Base-by-base conservation (phyloP, 2,797 vertebrate genomes). In the Thalassophryne amazonica region DNA sequence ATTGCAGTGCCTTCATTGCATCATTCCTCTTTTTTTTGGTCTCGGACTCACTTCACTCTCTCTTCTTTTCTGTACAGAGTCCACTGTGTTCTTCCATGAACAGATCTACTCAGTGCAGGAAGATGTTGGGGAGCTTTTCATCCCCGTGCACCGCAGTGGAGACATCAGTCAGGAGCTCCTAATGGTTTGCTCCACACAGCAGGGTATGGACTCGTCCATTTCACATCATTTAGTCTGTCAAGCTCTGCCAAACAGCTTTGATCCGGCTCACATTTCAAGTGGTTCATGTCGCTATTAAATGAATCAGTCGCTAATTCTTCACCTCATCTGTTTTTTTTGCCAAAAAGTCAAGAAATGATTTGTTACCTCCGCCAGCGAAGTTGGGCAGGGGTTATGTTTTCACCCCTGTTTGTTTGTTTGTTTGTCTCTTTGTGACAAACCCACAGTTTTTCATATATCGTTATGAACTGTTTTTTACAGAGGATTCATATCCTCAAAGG, bases 101-200 rank as follows among this genome's bases (percentile, higher is more conserved):
- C 87, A 92, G 3, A 78, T 79, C 13, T 92, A 89, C 59, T 80
- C 80, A 7, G 66, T 93, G 39, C 91, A 96, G 85, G 96, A 98
- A 83, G 92, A 95, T 35, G 43, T 92, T 18, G 95, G 96, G 7
- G 95, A 95, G 53, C 85, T 98, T 33, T 86, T 94, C 73, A 90
- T 98, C 78, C 95, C 94, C 0, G 88, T 98, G 46, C 90, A 79
- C 79, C 93, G 96, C 81, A 93, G 88, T 15, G 95, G 96, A 70
- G 96, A 98, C 17, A 76, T 92, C 69, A 95, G 93, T 65, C 88
- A 91, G 83, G 95, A 98, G 59, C 77, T 98, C 57, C 94, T 97
- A 94, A 94, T 98, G 73, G 78, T 96, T 83, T 98, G 96, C 83
- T 92, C 87, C 69, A 98, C 96, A 0, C 91, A 92, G 42, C 94